Base-by-base conservation (phyloP, 2,797 vertebrate genomes). In the Periophthalmus magnuspinnatus region DNA sequence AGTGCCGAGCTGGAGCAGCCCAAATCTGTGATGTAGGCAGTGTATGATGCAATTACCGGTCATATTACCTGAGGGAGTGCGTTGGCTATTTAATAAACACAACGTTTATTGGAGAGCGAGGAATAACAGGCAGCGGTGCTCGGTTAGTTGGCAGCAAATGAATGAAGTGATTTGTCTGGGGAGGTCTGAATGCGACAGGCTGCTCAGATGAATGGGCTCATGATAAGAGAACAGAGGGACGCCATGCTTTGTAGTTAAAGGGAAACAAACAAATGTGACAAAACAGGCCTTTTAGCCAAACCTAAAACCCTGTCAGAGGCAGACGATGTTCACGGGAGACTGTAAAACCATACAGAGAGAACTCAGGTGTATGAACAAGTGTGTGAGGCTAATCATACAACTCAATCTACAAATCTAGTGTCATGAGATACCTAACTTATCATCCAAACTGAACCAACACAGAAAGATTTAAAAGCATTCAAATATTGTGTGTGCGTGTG, bases 161-260 rank as follows among this genome's bases (percentile, higher is more conserved):
- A 67, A 78, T 69, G 19, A 67, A 81, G 63, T 59, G 65, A 84
- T 88, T 85, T 76, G 71, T 85, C 79, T 68, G 48, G 68, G 69
- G 83, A 76, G 64, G 32, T 60, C 19, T 70, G 65, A 80, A 69
- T 76, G 70, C 59, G 67, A 58, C 74, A 59, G 56, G 65, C 71
- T 21, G 57, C 65, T 63, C 63, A 77, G 70, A 90, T 83, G 67
- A 80, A 79, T 68, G 41, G 67, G 65, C 32, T 22, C 5, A n/a
- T 69, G 63, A 78, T 76, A 48, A 72, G 57, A 70, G 67, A 72
- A 76, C 61, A 60, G 48, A 70, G 48, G 22, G 5, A 24, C 16
- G 3, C 1, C 22, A 19, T 19, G 50, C 78, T 71, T 82, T 81
- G 68, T 74, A 64, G 65, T 62, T 75, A 50, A 80, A 77, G 50